Base-by-base conservation (phyloP, 2,113 vertebrate species). In the Sander lucioperca region DNA sequence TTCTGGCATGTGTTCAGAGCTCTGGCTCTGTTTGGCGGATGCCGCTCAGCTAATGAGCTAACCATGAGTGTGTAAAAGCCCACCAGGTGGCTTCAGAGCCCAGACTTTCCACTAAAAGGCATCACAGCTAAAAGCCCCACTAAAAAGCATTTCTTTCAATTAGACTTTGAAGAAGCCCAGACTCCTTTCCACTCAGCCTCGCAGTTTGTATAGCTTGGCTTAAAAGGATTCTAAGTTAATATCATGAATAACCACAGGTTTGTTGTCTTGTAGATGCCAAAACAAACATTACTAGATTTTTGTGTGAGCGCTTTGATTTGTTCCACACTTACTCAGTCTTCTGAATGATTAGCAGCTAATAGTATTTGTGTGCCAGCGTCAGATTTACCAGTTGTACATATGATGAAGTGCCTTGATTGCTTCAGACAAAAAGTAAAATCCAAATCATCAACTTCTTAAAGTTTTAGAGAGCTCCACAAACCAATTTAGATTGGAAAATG, bases 61-160 rank as follows among this genome's bases (percentile, higher is more conserved):
- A 89, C 77, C 77, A 73, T 58, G 66, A 82, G 74, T 65, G 84
- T 88, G 85, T 84, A 81, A 90, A 84, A 87, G 88, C 86, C 79
- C 90, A 91, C 92, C 93, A 93, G 89, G 90, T 94, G 91, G 85
- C 73, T 86, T 70, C 74, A 82, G 83, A 86, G 87, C 77, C 53
- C 56, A 80, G 63, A 76, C 58, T 69, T 86, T 85, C 61, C 81
- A 81, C 51, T 84, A 59, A 86, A 79, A 88, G 80, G 76, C 69
- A 77, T 75, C 79, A 51, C 66, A 58, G 83, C 86, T 86, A 76
- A 88, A 58, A 79, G 67, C 80, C 74, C 74, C 6, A 33, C 70
- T 83, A 77, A 87, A 88, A 85, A 70, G 64, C 69, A 81, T 83
- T 83, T 89, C 70, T 85, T 87, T 87, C 85, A 81, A 84, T 92